Evolutionary conservation across 2,888 invertebrate species (phyloP).

Genomic region (Rhopalosiphum nymphaeae): DNA sequence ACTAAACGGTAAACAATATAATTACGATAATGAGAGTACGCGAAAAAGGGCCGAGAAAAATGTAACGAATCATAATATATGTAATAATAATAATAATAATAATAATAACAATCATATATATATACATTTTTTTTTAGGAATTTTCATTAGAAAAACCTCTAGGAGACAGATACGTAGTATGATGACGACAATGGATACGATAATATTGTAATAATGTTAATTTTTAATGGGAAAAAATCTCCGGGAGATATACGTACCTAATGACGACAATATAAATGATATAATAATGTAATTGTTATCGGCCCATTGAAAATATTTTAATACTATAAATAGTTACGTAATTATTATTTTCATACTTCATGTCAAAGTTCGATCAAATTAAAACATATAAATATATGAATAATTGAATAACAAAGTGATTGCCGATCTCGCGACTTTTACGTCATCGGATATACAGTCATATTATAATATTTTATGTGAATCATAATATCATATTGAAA

Average conservation of each 20-base stretch:
- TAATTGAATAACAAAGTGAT: constrained; percentile 55
- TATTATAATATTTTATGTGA: neutral
- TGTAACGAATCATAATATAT: neutral
- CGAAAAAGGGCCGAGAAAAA: neutral
- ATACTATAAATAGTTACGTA: constrained; percentile 35
- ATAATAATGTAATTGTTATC: neutral
- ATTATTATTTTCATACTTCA: constrained; percentile 40
- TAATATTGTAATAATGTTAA: neutral
- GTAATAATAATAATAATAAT: too few relatives aligned
- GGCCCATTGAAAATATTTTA: constrained; percentile 25
- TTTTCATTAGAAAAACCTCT: neutral
- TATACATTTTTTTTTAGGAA: neutral
- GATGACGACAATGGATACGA: neutral
- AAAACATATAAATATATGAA: constrained; percentile 1
- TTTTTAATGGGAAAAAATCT: neutral
- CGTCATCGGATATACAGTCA: constrained; percentile 28
- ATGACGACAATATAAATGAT: constrained; percentile 36
- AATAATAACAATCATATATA: too few relatives aligned
- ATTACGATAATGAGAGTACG: neutral
- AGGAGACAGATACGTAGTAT: neutral
- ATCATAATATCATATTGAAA: neutral
- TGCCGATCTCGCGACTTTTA: constrained; percentile 52
- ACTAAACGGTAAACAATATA: neutral
- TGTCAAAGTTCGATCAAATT: constrained; percentile 50
- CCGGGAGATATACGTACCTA: neutral